These are phyloP conservation scores for Coregonus sp. DNA, from an alignment of 2,797 vertebrate genomes.

Conservation along the genomic window DNA sequence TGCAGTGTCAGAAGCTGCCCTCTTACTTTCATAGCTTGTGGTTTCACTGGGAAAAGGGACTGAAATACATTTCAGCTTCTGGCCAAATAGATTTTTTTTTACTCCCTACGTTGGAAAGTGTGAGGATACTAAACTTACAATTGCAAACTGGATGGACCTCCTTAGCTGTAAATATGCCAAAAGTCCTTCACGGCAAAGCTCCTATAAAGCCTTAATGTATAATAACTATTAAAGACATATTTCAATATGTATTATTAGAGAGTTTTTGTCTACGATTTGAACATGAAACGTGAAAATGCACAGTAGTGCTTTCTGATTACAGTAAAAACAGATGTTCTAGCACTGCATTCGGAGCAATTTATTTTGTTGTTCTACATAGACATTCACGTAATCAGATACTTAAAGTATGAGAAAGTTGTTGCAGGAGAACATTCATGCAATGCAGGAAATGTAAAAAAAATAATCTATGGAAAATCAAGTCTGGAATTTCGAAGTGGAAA, in stretches of 20 bases:
- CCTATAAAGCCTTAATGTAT: not conserved
- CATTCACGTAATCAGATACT: not conserved
- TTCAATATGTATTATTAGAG: not conserved
- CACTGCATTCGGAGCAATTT: not conserved
- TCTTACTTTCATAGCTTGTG: slow-evolving; percentile 48
- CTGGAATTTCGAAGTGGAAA: too few relatives aligned
- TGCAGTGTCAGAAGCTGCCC: slow-evolving; percentile 66
- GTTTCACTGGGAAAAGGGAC: slow-evolving; percentile 29
- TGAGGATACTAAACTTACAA: not conserved
- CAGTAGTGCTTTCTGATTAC: not conserved
- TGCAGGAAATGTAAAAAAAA: too few relatives aligned
- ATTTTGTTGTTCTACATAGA: not conserved
- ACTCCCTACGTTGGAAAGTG: not conserved
- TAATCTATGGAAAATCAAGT: too few relatives aligned
- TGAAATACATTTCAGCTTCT: slow-evolving; percentile 6
- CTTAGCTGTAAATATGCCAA: not conserved
- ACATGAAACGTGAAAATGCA: too few relatives aligned
- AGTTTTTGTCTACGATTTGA: not conserved
- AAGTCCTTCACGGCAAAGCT: not conserved
- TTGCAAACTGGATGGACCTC: not conserved
- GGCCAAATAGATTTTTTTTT: slow-evolving; percentile 12
- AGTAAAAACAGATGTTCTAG: not conserved
- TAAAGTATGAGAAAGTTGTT: not conserved
- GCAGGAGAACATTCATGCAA: too few relatives aligned
- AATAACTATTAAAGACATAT: not conserved